Percentiles rank a stretch among this genome's conserved stretches.
phyloP scores from a whole-genome alignment of 2,888 invertebrate genomes.

The Chelonus formosanus region DNA sequence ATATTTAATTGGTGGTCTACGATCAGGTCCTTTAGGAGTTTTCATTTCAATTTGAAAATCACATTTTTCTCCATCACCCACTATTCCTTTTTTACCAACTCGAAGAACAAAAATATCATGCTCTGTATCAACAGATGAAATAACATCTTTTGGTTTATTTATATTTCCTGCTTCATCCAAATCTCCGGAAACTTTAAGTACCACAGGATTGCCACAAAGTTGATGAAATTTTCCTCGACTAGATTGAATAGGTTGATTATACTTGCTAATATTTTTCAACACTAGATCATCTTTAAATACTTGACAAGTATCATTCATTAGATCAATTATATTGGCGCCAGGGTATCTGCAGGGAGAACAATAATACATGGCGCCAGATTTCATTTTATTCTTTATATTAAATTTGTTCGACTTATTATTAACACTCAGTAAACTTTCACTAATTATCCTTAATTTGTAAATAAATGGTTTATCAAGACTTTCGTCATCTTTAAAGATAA shows the following conservation, averaged over 20 bases:
- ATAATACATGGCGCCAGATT: slow-evolving; percentile 36
- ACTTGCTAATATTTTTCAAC: not conserved
- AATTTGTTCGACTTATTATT: slow-evolving; percentile 39
- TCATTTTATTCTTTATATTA: not conserved
- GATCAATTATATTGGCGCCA: slow-evolving; percentile 30
- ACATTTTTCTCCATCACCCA: slow-evolving; percentile 75
- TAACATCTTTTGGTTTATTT: slow-evolving; percentile 49
- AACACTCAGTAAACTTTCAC: slow-evolving; percentile 40
- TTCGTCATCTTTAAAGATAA: slow-evolving; percentile 48
- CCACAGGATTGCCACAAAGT: slow-evolving; percentile 55
- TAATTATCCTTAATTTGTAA: slow-evolving; percentile 52
- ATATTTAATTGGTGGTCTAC: slow-evolving; percentile 69
- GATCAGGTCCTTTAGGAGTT: slow-evolving; percentile 75
- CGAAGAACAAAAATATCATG: slow-evolving; percentile 77
- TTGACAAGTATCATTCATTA: not conserved
- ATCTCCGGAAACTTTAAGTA: slow-evolving; percentile 60
- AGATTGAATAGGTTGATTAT: slow-evolving; percentile 43
- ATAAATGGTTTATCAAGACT: slow-evolving; percentile 37
- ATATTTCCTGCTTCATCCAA: slow-evolving; percentile 41
- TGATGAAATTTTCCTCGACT: slow-evolving; percentile 45
- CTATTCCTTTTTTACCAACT: slow-evolving; percentile 77
- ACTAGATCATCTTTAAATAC: not conserved
- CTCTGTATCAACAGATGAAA: slow-evolving; percentile 48
- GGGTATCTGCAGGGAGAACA: slow-evolving; percentile 46
- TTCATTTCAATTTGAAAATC: slow-evolving; percentile 77